phyloP scores from a whole-genome alignment of 1,140 invertebrate genomes.

The Colletes gigas region DNA sequence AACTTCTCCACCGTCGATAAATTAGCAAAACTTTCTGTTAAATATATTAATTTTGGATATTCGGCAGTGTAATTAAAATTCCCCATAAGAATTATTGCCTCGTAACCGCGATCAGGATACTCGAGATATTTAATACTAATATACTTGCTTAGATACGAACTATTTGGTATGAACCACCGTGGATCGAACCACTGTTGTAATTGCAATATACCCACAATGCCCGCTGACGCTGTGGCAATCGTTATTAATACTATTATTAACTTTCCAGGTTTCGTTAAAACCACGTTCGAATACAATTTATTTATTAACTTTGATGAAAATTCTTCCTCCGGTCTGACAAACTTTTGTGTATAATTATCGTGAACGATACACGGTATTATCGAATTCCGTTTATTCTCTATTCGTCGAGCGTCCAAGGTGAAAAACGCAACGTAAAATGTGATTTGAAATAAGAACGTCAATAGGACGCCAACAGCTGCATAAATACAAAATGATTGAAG shows the following conservation, averaged over 20 bases:
- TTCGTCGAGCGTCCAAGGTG: slow-evolving; percentile 85
- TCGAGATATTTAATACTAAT: slow-evolving; percentile 80
- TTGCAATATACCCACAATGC: slow-evolving; percentile 83
- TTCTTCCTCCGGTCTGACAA: slow-evolving; percentile 73
- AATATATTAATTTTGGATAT: slow-evolving; percentile 83
- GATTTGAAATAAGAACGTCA: slow-evolving; percentile 88
- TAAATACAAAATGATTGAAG: slow-evolving; percentile 89
- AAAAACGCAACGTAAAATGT: slow-evolving; percentile 91
- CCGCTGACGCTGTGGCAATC: slow-evolving; percentile 82
- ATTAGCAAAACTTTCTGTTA: slow-evolving; percentile 82
- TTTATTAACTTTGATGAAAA: slow-evolving; percentile 81
- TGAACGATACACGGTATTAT: slow-evolving; percentile 86
- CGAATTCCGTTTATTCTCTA: slow-evolving; percentile 85
- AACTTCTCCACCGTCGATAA: slow-evolving; percentile 81
- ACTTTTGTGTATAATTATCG: slow-evolving; percentile 79
- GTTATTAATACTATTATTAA: slow-evolving; percentile 82
- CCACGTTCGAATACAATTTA: slow-evolving; percentile 83
- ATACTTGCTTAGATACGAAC: slow-evolving; percentile 86
- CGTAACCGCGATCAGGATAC: slow-evolving; percentile 85
- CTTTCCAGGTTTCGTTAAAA: slow-evolving; percentile 85
- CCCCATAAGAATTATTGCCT: slow-evolving; percentile 86
- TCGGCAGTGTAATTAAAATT: slow-evolving; percentile 85
- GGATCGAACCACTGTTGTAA: slow-evolving; percentile 90
- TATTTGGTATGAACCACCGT: slow-evolving; percentile 88
- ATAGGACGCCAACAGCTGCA: slow-evolving; percentile 86